phyloP scores from a whole-genome alignment of 2,797 vertebrate genomes.

The Gephyroberyx darwinii region DNA sequence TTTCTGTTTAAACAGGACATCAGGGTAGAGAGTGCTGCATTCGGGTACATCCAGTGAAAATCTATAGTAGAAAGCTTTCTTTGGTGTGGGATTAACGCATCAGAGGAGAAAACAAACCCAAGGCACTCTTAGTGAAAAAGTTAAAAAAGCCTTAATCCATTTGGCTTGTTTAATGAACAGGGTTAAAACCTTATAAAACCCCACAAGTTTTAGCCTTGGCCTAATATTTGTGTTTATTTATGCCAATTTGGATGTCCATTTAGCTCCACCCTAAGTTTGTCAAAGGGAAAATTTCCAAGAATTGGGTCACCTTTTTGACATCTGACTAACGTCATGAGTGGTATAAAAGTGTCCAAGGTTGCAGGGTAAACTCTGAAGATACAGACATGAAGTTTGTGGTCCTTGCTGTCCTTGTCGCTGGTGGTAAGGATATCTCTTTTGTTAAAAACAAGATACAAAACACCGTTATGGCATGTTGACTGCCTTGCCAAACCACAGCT shows the following conservation, averaged over 20 bases:
- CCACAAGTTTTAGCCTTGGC: constrained; percentile 33
- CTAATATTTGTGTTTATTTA: constrained; percentile 1
- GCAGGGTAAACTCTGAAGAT: constrained; percentile 23
- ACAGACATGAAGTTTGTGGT: constrained; percentile 78
- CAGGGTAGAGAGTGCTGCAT: too few relatives aligned
- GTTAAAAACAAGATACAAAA: not conserved
- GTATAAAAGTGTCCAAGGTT: constrained; percentile 57
- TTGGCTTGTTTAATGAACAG: constrained; percentile 23
- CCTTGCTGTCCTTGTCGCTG: constrained; percentile 77
- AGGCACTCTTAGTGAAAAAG: not conserved
- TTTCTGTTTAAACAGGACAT: too few relatives aligned
- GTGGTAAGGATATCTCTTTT: constrained; percentile 67
- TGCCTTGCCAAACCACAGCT: too few relatives aligned
- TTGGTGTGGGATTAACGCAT: too few relatives aligned
- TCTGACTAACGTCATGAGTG: constrained; percentile 47
- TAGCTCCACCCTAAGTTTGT: constrained; percentile 54
- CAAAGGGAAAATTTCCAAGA: constrained; percentile 38
- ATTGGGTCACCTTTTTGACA: constrained; percentile 17
- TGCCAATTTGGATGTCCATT: not conserved
- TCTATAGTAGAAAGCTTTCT: too few relatives aligned
- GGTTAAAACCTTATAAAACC: not conserved
- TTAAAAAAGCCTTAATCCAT: not conserved
- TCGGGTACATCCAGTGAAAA: too few relatives aligned
- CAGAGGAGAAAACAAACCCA: too few relatives aligned
- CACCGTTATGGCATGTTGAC: not conserved